A percentile compares a stretch with the other conserved stretches of the same genome.
Conservation (phyloP, 2,797 vertebrate genomes). For the Chelon labrosus region DNA sequence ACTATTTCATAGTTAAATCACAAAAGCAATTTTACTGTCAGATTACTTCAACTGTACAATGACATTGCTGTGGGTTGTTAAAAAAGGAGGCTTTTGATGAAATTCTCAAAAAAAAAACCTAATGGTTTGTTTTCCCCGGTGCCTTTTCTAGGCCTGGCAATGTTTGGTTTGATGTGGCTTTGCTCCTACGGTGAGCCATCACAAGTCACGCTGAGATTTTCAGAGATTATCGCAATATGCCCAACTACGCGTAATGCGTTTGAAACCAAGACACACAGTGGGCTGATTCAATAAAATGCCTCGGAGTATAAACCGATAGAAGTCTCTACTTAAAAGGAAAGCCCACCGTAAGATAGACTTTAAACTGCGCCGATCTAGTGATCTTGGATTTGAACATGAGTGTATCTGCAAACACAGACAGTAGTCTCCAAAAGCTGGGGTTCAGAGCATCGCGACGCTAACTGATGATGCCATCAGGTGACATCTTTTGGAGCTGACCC, state of each 20-base stretch:
- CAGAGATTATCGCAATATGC: slow-evolving; percentile 50
- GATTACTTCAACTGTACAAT: slow-evolving; percentile 65
- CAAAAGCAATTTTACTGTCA: slow-evolving; percentile 62
- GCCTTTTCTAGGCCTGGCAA: slow-evolving; percentile 30
- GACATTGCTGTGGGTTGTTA: slow-evolving; percentile 59
- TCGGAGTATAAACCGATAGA: slow-evolving; percentile 41
- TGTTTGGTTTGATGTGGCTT: slow-evolving; percentile 59
- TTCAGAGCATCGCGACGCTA: slow-evolving; percentile 30
- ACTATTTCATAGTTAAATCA: slow-evolving; percentile 62
- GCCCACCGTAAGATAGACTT: slow-evolving; percentile 30
- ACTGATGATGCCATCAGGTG: slow-evolving; percentile 64
- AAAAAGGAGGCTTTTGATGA: slow-evolving; percentile 65
- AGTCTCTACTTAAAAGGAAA: slow-evolving; percentile 50
- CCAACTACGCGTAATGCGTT: slow-evolving; percentile 28
- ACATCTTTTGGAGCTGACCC: slow-evolving; percentile 30
- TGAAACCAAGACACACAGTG: slow-evolving; percentile 38
- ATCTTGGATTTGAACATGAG: slow-evolving; percentile 43
- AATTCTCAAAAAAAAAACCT: slow-evolving; percentile 63
- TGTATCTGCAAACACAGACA: slow-evolving; percentile 32
- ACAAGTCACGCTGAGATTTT: slow-evolving; percentile 44
- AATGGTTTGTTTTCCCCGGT: slow-evolving; percentile 72
- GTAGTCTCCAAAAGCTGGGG: slow-evolving; percentile 13
- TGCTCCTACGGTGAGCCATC: slow-evolving; percentile 46
- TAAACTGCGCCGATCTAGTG: slow-evolving; percentile 14
- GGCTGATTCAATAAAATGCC: slow-evolving; percentile 25